Evolutionary conservation across 2,797 vertebrate genomes (phyloP).

Genomic region (Gorsachius magnificus): DNA sequence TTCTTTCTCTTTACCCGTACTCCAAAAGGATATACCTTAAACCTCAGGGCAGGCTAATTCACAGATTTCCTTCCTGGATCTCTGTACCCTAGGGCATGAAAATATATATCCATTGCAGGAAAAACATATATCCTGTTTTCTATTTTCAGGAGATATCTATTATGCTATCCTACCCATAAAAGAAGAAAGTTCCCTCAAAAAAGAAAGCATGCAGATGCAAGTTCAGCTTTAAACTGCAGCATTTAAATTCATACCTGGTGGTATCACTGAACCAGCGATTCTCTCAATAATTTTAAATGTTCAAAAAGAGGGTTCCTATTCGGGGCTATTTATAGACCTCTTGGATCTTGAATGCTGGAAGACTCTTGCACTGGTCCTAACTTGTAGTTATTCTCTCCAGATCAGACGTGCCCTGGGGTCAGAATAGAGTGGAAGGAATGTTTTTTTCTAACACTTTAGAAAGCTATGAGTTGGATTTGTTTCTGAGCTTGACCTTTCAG

Average conservation of each 20-base stretch:
- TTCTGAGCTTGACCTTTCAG: constrained; percentile 36
- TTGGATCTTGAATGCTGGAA: neutral
- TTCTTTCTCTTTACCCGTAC: neutral
- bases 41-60: neutral
- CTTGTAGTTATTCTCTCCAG: neutral
- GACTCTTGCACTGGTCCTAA: neutral
- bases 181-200: neutral
- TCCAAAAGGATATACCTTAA: neutral
- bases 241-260: neutral
- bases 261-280: neutral
- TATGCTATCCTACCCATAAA: neutral
- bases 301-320: neutral
- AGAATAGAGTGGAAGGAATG: neutral
- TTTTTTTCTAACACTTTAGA: neutral
- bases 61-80: neutral
- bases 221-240: neutral
- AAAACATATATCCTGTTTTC: neutral
- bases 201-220: neutral
- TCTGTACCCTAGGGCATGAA: neutral
- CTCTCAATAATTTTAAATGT: neutral
- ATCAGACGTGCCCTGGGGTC: neutral
- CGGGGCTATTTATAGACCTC: neutral
- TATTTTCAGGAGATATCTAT: neutral
- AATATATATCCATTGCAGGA: neutral
- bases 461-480: neutral